Percentiles rank a stretch among this genome's conserved stretches.
Evolutionary conservation across 2,797 vertebrate species (phyloP).

Genomic region (Nothura maculosa): DNA sequence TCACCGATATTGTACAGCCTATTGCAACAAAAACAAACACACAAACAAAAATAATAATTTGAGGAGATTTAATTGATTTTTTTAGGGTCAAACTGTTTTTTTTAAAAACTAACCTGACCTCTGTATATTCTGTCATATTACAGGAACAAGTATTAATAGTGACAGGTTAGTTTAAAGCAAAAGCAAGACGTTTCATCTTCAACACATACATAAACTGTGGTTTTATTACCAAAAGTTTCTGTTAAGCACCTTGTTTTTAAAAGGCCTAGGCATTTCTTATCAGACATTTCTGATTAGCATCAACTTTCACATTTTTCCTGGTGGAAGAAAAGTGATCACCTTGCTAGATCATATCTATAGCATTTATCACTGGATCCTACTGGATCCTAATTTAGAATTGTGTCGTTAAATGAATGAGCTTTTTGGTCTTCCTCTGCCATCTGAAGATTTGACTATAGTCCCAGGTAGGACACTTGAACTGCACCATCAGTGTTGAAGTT

Average conservation of each 20-base stretch:
- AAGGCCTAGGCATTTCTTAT: not conserved
- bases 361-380: not conserved
- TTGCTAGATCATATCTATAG: not conserved
- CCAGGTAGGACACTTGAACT: not conserved
- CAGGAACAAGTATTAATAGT: not conserved
- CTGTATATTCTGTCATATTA: not conserved
- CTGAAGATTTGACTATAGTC: not conserved
- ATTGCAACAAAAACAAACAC: not conserved
- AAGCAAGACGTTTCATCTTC: not conserved
- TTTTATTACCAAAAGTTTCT: not conserved
- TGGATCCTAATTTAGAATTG: not conserved
- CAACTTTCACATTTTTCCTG: not conserved
- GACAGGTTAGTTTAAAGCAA: not conserved
- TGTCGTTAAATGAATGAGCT: not conserved
- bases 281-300: not conserved
- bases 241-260: constrained; percentile 1
- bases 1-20: not conserved
- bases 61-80: not conserved
- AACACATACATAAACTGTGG: not conserved
- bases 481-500: rapidly evolving
- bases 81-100: not conserved
- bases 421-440: not conserved
- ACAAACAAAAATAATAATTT: not conserved
- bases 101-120: not conserved
- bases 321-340: not conserved